Base-by-base conservation (phyloP, 1,140 invertebrate species). In the Reticulitermes speratus region DNA sequence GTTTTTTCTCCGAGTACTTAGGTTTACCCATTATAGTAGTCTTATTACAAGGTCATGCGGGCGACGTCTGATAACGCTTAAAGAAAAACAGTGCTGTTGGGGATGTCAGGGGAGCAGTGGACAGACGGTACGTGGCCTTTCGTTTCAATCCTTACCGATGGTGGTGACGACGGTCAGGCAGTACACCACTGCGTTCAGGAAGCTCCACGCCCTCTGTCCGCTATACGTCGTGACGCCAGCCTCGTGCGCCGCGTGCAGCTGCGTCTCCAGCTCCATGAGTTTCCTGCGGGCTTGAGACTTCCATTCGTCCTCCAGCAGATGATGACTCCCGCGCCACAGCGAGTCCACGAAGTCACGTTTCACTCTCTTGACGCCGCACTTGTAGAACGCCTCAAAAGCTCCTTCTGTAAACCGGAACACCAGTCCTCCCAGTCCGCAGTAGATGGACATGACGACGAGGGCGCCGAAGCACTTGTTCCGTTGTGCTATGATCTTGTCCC, bases 131-230 rank as follows among this genome's bases (percentile, higher is more conserved):
- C 23, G 0, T 25, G 2, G 52, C 6, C 25, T 38, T 38, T 38
- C 5, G 45, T 9, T 48, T 2, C 3, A 16, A 21, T 38, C 14
- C 86, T 95, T 94, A 98, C 97, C 98, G 92, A 99, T 99, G 38
- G 98, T 99, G 25, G 98, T 98, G 88, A 98, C 94, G 87, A 99
- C 93, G 85, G 97, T 98, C 88, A 98, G 92, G 90, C 96, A 97
- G 92, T 97, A 99, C 87, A 98, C 95, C 86, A 99, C 93, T 0
- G 97, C 95, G 90, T 98, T 98, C 90, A 97, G 93, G 91, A 98
- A 98, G 88, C 95, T 97, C 97, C 98, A 99, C 21, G 96, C 95
- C 88, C 94, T 95, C 88, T 96, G 94, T 9, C 96, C 97, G 82
- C 96, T 97, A 89, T 96, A 97, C 1, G 94, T 94, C 38, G 94